Evolutionary conservation across 2,797 vertebrate genomes (phyloP), one percentile per base, ranked within the genome.

Genomic region (Sebastes alutus): DNA sequence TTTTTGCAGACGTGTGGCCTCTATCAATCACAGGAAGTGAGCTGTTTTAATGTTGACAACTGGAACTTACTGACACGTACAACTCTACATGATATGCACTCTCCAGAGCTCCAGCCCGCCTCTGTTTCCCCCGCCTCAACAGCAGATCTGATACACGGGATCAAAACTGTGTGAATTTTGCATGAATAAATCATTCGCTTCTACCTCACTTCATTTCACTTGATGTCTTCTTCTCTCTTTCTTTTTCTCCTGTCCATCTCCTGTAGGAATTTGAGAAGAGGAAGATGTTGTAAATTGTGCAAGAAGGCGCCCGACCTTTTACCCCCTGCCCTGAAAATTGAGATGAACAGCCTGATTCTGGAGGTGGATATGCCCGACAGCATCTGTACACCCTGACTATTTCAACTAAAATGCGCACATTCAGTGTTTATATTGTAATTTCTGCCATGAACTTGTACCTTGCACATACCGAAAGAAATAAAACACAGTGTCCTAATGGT

Each of bases 241-340:
- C 62, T 74, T 56, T 56, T 46, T 89, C 63, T 88, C 46, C 84
- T 81, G 85, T 92, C 82, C 78, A 6, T 88, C 69, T 84, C 81
- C 79, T 72, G 67, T 93, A 99, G 99, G 99, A 99, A 91, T 99
- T 99, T 90, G 98, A 99, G 95, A 99, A 99, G 94, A 97, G 97
- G 95, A 99, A 98, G 95, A 94, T 99, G 96, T 94, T 99, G 83
- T 99, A 95, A 97, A 93, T 85, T 86, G 75, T 64, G 75, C 56
- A 25, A 63, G 75, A 86, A 74, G 80, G 68, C 77, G 25, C 54
- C 77, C 32, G 5, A 88, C 86, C 90, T 86, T 65, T 87, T 64
- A 73, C 78, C 75, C 67, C 64, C 69, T 64, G 58, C 72, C 74
- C 85, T 3, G n/a, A 81, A 81, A 87, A 87, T 72, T 71, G 73